A percentile compares a stretch with the other conserved stretches of the same genome.
These are phyloP conservation scores for Scortum barcoo DNA, from an alignment of 2,113 vertebrate species.

Conservation along the genomic window DNA sequence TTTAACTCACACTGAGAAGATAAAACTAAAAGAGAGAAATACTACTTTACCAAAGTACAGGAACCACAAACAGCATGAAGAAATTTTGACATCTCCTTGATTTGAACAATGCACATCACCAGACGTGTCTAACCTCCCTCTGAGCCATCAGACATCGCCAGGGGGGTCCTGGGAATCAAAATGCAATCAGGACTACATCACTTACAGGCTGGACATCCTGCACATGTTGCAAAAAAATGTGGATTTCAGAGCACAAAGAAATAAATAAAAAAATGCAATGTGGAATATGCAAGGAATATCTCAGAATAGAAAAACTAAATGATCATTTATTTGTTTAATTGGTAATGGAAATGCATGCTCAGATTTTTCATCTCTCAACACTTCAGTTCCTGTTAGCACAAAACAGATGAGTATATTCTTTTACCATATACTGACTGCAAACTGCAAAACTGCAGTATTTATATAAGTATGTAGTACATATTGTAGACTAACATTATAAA, in stretches of 20 bases:
- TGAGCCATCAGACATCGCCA: constrained; percentile 3
- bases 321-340: neutral
- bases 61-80: neutral
- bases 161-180: constrained; percentile 11
- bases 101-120: constrained; percentile 1
- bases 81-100: neutral
- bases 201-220: neutral
- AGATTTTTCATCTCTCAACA: neutral
- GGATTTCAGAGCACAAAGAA: neutral
- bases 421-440: neutral
- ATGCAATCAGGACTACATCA: neutral
- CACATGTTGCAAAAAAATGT: neutral
- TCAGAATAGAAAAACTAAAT: neutral
- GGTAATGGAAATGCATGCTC: neutral
- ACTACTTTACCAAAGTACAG: neutral
- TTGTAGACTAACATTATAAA: constrained; percentile 11
- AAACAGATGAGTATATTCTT: neutral
- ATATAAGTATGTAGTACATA: neutral
- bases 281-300: neutral
- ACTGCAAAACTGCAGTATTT: no score
- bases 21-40: neutral
- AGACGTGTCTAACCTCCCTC: neutral
- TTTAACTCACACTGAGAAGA: neutral
- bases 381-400: neutral
- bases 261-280: neutral